phyloP scores from a whole-genome alignment of 2,113 vertebrate genomes.

The Fregata magnificens region DNA sequence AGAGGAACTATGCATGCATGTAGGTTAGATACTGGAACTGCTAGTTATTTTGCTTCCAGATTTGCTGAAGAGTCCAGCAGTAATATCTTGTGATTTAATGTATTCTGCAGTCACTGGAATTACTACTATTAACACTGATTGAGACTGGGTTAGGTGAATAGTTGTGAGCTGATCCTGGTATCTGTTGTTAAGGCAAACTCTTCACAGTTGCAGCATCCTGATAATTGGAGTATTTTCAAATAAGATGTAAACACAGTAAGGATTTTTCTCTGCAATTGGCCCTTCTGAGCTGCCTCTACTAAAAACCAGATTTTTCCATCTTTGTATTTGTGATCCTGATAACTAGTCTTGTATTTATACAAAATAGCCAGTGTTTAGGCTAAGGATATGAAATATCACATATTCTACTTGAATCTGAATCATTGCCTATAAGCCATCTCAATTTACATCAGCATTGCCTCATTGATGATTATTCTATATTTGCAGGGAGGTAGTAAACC shows the following conservation, averaged over 20 bases:
- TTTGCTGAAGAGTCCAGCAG: neutral
- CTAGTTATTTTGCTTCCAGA: neutral
- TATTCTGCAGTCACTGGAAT: neutral
- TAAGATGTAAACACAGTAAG: neutral
- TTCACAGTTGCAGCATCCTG: neutral
- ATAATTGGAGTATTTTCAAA: neutral
- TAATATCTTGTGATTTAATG: neutral
- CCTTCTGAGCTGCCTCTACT: neutral
- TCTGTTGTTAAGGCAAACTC: neutral
- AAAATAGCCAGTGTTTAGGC: neutral
- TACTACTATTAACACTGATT: neutral
- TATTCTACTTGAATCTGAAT: neutral
- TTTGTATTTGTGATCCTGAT: neutral
- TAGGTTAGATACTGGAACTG: neutral
- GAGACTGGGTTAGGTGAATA: neutral
- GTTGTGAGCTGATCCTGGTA: neutral
- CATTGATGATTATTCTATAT: neutral
- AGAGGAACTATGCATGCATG: neutral
- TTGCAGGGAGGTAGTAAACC: neutral
- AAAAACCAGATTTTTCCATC: neutral
- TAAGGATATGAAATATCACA: neutral
- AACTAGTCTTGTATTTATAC: neutral
- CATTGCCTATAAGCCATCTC: neutral
- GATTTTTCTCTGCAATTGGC: neutral
- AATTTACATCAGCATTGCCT: neutral